Base-by-base conservation (phyloP, 2,113 vertebrate species). In the Plecturocebus donacophilus region DNA sequence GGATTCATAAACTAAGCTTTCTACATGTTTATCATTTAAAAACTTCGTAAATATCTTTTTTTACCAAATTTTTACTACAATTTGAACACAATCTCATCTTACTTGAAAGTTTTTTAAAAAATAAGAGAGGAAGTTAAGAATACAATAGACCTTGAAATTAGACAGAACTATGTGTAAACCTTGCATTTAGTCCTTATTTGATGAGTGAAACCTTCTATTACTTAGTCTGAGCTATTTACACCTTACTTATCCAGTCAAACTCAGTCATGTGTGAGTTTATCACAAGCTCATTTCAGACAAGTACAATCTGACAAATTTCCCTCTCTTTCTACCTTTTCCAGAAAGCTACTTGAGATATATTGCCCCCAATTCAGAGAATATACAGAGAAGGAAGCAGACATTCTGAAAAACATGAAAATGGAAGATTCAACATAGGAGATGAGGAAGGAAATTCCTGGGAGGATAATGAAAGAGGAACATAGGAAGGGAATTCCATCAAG, bases 351-450 rank as follows among this genome's bases (percentile, higher is more conserved):
- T 47, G 32, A 47, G n/a, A 38, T 30, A 8, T 6, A 68, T 45
- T 13, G 5, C 14, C 27, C 16, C 27, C 0, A 12, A 32, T 4
- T 19, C 52, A 35, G 6, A 23, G 21, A 13, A 19, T 3, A 10
- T 8, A 5, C 6, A 8, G 45, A 5, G 23, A 68, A 38, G n/a
- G 54, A 49, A 30, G 2, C 23, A 82, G 25, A 5, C 16, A 6
- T 1, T 3, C 6, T 16, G 0, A 3, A 2, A 1, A 20, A 61
- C 27, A 6, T 14, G 35, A 42, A 79, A n/a, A 5, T 2, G 13
- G 1, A 45, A 56, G 1, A 27, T 49, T 71, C 27, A 35, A 11
- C 0, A 16, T 0, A 21, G 2, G 32, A 13, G 12, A 8, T 35
- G 13, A 54, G 25, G 23, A 32, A 80, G 6, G 2, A 7, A 52